Evolutionary conservation across 1,140 invertebrate species (phyloP), one percentile per base, ranked within the genome.

Genomic region (Trichonephila inaurata): DNA sequence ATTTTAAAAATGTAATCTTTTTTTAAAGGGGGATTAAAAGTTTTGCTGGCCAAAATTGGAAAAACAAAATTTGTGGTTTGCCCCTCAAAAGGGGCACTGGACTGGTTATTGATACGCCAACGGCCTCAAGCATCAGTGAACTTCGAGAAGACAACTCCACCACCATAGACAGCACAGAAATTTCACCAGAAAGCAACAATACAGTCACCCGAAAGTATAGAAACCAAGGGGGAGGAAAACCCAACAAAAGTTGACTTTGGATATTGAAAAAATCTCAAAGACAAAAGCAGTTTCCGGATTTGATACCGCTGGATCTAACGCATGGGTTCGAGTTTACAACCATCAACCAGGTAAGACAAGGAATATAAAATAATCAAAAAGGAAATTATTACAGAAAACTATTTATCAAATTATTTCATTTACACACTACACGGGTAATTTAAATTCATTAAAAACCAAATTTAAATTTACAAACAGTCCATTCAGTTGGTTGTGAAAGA

Each of bases 321-420:
- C 92, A 40, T 93, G 92, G 92, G 92, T 93, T 60, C 40, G 92
- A 88, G 69, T 93, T 19, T 93, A 93, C 28, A 93, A 93, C 58
- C n/a, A 69, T 40, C 86, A 58, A 28, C 69, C 85, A 82, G 92
- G 92, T 93, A 82, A 69, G n/a, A 19, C 10, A 69, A 69, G n/a
- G 64, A 51, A 51, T 5, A 6, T 6, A 51, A 51, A 51, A 51
- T 0, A 51, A 51, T 51, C 8, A 51, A 8, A 51, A 8, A 28
- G 44, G 5, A 51, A 12, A 51, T 12, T 0, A 51, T 51, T 51
- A 51, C 7, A 10, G 51, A 12, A 10, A 51, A 51, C 10, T 51
- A 51, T 51, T 51, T 12, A 51, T 0, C 0, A 51, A 51, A 51
- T 51, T 51, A 12, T 51, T 51, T 51, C 7, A 51, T 51, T 12